Evolutionary conservation across 2,113 vertebrate species (phyloP), one percentile per base, ranked within the genome.

Genomic region (Erythrocercus mccallii): DNA sequence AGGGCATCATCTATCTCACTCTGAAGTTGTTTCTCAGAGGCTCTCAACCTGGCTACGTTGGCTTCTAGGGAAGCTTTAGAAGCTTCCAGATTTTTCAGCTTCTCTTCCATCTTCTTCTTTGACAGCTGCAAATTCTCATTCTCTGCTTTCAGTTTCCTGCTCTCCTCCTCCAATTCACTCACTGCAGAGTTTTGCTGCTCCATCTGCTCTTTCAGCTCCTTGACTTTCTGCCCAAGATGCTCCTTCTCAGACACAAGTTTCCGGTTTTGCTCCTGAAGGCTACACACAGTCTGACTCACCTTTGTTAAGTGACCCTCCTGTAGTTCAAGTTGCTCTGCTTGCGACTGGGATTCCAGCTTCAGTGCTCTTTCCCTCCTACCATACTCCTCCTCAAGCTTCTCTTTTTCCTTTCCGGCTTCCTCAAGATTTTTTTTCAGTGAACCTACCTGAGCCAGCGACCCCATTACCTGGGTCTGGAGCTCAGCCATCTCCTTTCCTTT

Each of bases 401-500:
- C 97, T 45, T 97, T 97, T 82, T 98, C 97, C 62, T 48, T 92
- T 86, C 89, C 96, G 76, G 74, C 40, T 76, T 98, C 97, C 15
- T 96, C 96, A 94, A 97, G 97, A 93, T 81, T 96, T 84, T 98
- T 97, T 68, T 99, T 98, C 88, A 98, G 86, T 33, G 97, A 96
- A 74, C 98, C 97, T 77, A 98, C 64, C 27, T 95, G 98, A 28
- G 94, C 96, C 66, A 98, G 97, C 0, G 97, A 95, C 79, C 98
- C 98, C 81, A 97, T 98, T 47, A 99, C 97, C 96, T 98, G 98
- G 45, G 90, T 97, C 78, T 97, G 98, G 38, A 99, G 97, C 95
- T 98, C 98, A 74, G 97, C 94, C 5, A 97, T 81, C 92, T 99
- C 98, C 85, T 98, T 97, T 82, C 97, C 98, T 97, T 99, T 98